Percentiles rank a stretch among this genome's conserved stretches.
These are phyloP conservation scores for Arnoldichthys spilopterus DNA, from an alignment of 2,797 vertebrate species.

Conservation along the genomic window DNA sequence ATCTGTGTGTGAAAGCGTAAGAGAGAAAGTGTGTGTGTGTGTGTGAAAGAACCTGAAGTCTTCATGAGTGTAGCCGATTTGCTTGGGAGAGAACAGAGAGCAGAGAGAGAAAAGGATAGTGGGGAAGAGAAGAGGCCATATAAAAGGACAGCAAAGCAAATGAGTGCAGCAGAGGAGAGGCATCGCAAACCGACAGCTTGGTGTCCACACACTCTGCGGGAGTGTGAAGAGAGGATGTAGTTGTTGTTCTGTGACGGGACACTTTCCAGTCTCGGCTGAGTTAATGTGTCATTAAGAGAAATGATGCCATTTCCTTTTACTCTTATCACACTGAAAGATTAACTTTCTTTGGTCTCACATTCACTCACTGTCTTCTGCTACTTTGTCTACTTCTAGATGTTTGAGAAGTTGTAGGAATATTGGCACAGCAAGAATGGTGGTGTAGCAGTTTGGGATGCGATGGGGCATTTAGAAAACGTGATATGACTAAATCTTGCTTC, in stretches of 20 bases:
- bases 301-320: too few relatives aligned
- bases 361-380: background rate
- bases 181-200: background rate
- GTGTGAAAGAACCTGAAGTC: background rate
- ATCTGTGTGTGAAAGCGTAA: background rate
- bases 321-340: too few relatives aligned
- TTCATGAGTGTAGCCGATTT: background rate
- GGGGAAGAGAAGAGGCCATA: background rate
- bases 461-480: too few relatives aligned
- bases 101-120: background rate
- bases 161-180: background rate
- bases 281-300: too few relatives aligned
- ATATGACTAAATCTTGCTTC: too few relatives aligned
- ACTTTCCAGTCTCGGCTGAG: constrained; percentile 31
- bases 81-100: background rate
- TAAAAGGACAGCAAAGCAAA: background rate
- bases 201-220: background rate
- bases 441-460: too few relatives aligned
- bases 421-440: too few relatives aligned
- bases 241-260: constrained; percentile 67
- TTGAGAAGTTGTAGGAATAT: too few relatives aligned
- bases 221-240: constrained; percentile 56
- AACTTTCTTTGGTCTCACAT: too few relatives aligned
- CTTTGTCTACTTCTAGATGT: too few relatives aligned
- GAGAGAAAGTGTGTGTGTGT: background rate